Evolutionary conservation across 2,113 vertebrate genomes (phyloP).

Genomic region (Poeciliopsis retropinna): DNA sequence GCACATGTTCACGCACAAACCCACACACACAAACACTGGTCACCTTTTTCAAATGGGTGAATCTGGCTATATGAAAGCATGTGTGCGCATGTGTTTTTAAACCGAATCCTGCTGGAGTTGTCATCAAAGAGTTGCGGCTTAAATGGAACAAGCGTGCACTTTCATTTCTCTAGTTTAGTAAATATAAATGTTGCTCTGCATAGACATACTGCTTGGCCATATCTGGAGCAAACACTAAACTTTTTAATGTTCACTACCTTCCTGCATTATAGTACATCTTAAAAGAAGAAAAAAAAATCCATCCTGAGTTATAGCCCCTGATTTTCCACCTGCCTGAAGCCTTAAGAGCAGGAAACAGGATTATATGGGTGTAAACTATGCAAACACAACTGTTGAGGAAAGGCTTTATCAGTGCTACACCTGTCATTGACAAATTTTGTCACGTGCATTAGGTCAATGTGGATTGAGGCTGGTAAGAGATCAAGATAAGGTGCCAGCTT

Average conservation of each 20-base stretch:
- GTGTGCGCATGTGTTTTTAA: conserved; percentile 20
- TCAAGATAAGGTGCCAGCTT: conserved; percentile 7
- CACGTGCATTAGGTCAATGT: conserved; percentile 14
- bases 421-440: conserved; percentile 50
- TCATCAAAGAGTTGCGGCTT: conserved; percentile 37
- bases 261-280: conserved; percentile 1
- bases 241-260: conserved; percentile 19
- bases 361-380: conserved; percentile 61
- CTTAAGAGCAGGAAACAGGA: conserved; percentile 47
- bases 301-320: conserved; percentile 15
- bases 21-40: conserved; percentile 19
- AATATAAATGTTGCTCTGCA: conserved; percentile 15
- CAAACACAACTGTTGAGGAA: conserved; percentile 53
- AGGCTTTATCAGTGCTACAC: conserved; percentile 54
- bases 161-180: conserved; percentile 31
- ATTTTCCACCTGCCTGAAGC: conserved; percentile 29
- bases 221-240: conserved; percentile 36
- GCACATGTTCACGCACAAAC: conserved; percentile 57
- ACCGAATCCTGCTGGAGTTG: conserved; percentile 35
- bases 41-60: conserved; percentile 17
- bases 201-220: conserved; percentile 33
- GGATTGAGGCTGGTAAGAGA: conserved; percentile 5
- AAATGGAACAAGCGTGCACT: conserved; percentile 43
- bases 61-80: neutral
- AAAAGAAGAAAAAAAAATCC: neutral